phyloP scores from a whole-genome alignment of 2,113 vertebrate genomes.

The Nothobranchius kuhntae region DNA sequence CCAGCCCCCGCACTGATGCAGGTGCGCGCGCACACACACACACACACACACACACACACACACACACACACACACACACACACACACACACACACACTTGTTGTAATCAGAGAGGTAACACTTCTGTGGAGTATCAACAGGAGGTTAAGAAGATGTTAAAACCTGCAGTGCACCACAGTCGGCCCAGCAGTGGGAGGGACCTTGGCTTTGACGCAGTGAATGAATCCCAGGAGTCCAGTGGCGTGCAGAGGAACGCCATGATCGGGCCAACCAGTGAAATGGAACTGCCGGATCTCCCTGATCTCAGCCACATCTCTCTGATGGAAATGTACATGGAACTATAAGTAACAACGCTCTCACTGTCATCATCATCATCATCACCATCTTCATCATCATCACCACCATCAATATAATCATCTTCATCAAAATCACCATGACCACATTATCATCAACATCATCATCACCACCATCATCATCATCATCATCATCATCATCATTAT shows the following conservation, averaged over 20 bases:
- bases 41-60: slow-evolving; percentile 34
- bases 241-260: slow-evolving; percentile 96
- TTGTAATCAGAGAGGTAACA: background rate
- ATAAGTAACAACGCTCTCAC: background rate
- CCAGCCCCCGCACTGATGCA: slow-evolving; percentile 90
- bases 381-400: background rate
- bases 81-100: slow-evolving; percentile 25
- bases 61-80: slow-evolving; percentile 30
- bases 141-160: background rate
- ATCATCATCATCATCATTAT: too few relatives aligned
- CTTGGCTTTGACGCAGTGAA: slow-evolving; percentile 92
- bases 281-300: slow-evolving; percentile 95
- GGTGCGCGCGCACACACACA: slow-evolving; percentile 30
- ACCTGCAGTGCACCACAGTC: slow-evolving; percentile 70
- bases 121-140: too few relatives aligned
- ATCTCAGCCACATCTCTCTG: slow-evolving; percentile 95
- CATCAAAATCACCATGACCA: background rate
- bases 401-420: slow-evolving; percentile 85
- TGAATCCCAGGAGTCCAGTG: slow-evolving; percentile 92
- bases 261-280: slow-evolving; percentile 98
- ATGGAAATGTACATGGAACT: background rate
- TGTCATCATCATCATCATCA: slow-evolving; percentile 84
- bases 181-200: slow-evolving; percentile 89
- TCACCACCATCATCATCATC: slow-evolving; percentile 54
- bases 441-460: slow-evolving; percentile 47